These are phyloP conservation scores for Protonibea diacanthus DNA, from an alignment of 2,797 vertebrate genomes.

Conservation along the genomic window DNA sequence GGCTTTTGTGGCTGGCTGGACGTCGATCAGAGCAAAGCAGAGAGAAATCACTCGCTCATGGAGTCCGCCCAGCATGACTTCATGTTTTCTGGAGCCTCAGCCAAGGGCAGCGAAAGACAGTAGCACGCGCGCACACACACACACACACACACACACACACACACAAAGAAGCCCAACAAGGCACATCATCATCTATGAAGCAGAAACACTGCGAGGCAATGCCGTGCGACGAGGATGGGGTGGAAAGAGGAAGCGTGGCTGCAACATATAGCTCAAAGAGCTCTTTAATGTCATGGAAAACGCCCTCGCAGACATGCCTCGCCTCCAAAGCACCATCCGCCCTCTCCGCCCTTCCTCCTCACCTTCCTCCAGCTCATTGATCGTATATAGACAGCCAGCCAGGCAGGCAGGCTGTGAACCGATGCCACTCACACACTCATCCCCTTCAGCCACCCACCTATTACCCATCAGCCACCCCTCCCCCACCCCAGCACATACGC, in stretches of 20 bases:
- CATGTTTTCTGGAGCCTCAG: conserved; percentile 64
- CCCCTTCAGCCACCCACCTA: conserved; percentile 21
- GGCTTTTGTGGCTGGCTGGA: conserved; percentile 59
- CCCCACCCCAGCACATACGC: conserved; percentile 1
- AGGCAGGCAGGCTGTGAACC: conserved; percentile 44
- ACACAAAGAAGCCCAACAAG: conserved; percentile 45
- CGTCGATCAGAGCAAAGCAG: conserved; percentile 63
- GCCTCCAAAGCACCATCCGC: conserved; percentile 44
- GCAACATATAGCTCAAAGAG: conserved; percentile 61
- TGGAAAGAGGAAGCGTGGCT: conserved; percentile 36
- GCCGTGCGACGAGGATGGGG: conserved; percentile 14
- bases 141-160: conserved; percentile 27
- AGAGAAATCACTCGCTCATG: conserved; percentile 66
- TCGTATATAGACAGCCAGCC: conserved; percentile 56
- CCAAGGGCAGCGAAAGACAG: conserved; percentile 71
- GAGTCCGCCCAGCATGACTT: conserved; percentile 66
- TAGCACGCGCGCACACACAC: conserved; percentile 10
- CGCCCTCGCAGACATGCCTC: conserved; percentile 41
- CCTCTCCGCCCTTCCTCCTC: conserved; percentile 28
- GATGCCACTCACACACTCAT: conserved; percentile 47
- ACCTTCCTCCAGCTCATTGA: conserved; percentile 66
- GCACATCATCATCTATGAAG: conserved; percentile 63
- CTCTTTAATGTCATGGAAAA: conserved; percentile 65
- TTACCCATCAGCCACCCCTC: conserved; percentile 15
- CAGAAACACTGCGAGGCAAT: conserved; percentile 55